Evolutionary conservation across 2,113 vertebrate species (phyloP), one percentile per base, ranked within the genome.

Genomic region (Pachypanchax playfairii): DNA sequence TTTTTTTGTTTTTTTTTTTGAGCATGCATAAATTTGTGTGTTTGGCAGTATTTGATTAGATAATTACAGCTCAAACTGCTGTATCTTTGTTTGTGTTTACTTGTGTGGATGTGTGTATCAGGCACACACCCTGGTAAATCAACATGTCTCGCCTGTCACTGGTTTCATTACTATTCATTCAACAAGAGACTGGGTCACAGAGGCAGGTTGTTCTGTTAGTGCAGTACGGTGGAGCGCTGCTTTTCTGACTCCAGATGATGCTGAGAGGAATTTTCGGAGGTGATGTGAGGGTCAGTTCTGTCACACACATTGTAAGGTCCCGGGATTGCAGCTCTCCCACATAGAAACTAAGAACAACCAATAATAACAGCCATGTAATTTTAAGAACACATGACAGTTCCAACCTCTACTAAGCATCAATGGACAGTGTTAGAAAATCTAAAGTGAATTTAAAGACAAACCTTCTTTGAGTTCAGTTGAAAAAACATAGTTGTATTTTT

Each of bases 231-330:
- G 6, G 31, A 57, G 53, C 26, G 22, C 62, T 3, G 3, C 24
- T 24, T 63, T 18, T 79, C 17, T 57, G 1, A 18, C 46, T 53
- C 33, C 31, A 29, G 46, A 36, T 31, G 48, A 14, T 0, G 14
- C 36, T 42, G 41, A 53, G 48, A 11, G 0, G 13, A 58, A 51
- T n/a, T 66, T 21, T 57, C 28, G 35, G 11, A 41, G 82, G 70
- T 82, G 47, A 75, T 20, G 4, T 24, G 38, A 57, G 46, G 73
- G 66, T 79, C 51, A 63, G 1, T 48, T 70, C 62, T 63, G 64
- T 73, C 78, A 66, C 56, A 61, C 53, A 69, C 65, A 52, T 36
- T 21, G 42, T 60, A 35, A 63, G 2, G 21, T 53, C 48, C 18
- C n/a, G 4, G 38, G 48, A 53, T 9, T 17, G 12, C 0, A 29